phyloP scores from a whole-genome alignment of 2,888 invertebrate species.

The Athalia cordata region DNA sequence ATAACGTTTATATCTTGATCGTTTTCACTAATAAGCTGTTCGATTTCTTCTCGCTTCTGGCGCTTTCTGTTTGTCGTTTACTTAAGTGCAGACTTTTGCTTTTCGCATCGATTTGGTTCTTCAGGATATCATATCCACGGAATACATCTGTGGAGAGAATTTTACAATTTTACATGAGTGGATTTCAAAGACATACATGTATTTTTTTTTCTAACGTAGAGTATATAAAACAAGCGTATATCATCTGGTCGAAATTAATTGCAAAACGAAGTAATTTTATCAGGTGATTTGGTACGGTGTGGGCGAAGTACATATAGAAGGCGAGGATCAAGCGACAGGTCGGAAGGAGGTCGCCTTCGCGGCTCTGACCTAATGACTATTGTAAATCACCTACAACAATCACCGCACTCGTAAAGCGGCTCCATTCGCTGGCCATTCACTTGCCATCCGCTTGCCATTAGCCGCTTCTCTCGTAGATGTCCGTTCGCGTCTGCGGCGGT shows the following conservation, averaged over 20 bases:
- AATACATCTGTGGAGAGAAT: no score
- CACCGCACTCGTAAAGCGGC: conserved; percentile 56
- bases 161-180: no score
- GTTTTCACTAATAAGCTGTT: no score
- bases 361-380: conserved; percentile 59
- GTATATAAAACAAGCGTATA: not conserved
- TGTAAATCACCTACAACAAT: conserved; percentile 56
- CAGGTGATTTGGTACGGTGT: conserved; percentile 34
- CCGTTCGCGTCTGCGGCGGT: not conserved
- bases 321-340: no score
- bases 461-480: conserved; percentile 39
- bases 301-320: not conserved
- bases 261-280: conserved; percentile 9
- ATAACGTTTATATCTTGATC: no score
- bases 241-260: not conserved
- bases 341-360: conserved; percentile 36
- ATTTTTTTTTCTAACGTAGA: not conserved
- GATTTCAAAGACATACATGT: not conserved
- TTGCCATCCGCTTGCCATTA: conserved; percentile 50
- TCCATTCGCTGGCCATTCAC: conserved; percentile 48
- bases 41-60: no score
- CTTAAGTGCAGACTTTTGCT: no score
- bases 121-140: no score
- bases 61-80: no score
- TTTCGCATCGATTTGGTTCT: no score